Evolutionary conservation across 2,113 vertebrate genomes (phyloP), one percentile per base, ranked within the genome.

Genomic region (Cheirogaleus medius): DNA sequence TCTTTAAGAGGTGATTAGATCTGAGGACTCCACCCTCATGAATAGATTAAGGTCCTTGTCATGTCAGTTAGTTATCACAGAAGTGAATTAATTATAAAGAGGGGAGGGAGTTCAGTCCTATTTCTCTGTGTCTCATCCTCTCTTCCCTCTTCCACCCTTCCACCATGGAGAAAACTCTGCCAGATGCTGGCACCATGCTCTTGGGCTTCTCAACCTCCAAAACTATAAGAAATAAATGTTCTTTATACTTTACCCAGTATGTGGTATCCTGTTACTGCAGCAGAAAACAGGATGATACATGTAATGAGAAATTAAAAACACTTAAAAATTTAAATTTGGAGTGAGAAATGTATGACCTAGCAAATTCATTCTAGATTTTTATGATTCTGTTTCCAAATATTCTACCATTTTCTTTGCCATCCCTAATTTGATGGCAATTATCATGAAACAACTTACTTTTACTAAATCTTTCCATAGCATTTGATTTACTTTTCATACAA

Each of bases 301-400:
- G 15, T 42, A 86, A 66, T 80, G 34, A 87, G 44, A 95, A 91
- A 52, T 78, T 80, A 91, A 73, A 20, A 89, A 81, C 23, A 63
- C n/a, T 82, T 56, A 95, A 49, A 39, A 39, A 66, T 87, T 78
- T 68, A 58, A 95, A 94, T 74, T 17, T 47, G 6, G 34, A 66
- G 14, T 80, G 3, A 88, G 73, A 93, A 95, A 68, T 92, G 8
- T 66, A 29, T 56, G 82, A 68, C 6, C n/a, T 82, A 74, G 27
- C 14, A 92, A 97, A 91, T 71, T 63, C 15, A 39, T 81, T 77
- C 39, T 73, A 77, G n/a, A 80, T 47, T 73, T 87, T 77, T 66
- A 71, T 34, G 39, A 68, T 27, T 92, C 18, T 80, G 21, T 85
- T 91, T 95, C 52, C 14, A 95, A 96, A 92, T 90, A 94, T 69